These are phyloP conservation scores for Myotis pilosus DNA, from an alignment of 2,797 vertebrate species.

Conservation along the genomic window DNA sequence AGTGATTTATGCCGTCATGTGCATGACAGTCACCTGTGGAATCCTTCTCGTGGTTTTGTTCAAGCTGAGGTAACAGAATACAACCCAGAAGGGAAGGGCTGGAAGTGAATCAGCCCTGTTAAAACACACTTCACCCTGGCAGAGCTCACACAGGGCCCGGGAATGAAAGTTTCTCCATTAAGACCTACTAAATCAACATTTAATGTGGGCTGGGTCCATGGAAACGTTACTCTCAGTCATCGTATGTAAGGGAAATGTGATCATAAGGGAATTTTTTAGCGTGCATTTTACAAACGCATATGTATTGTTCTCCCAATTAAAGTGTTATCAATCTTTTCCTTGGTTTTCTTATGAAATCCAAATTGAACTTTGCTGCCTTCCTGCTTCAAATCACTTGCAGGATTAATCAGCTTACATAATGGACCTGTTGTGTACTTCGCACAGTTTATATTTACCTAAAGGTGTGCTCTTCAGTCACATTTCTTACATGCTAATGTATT, in stretches of 20 bases:
- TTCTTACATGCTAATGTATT: neutral
- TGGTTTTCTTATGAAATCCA: neutral
- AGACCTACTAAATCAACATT: neutral
- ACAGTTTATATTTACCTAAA: neutral
- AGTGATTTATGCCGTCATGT: conserved; percentile 83
- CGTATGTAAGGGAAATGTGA: neutral
- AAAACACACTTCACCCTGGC: neutral
- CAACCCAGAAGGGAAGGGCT: neutral
- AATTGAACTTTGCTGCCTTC: neutral
- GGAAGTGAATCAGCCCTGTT: neutral
- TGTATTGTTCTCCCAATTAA: neutral
- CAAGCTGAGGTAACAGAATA: conserved; percentile 88
- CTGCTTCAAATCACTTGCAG: neutral
- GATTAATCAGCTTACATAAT: neutral
- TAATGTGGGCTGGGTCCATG: neutral
- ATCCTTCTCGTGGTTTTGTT: conserved; percentile 84
- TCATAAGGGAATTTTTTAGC: neutral
- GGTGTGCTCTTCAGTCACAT: neutral
- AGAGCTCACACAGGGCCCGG: neutral
- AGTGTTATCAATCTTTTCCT: neutral
- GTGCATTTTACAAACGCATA: neutral
- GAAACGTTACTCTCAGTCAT: neutral
- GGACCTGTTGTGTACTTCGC: neutral
- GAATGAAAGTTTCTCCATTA: neutral
- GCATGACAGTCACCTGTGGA: conserved; percentile 85